Conservation (phyloP, 2,888 invertebrate species). For the Hermaeophaga mercurialis region DNA sequence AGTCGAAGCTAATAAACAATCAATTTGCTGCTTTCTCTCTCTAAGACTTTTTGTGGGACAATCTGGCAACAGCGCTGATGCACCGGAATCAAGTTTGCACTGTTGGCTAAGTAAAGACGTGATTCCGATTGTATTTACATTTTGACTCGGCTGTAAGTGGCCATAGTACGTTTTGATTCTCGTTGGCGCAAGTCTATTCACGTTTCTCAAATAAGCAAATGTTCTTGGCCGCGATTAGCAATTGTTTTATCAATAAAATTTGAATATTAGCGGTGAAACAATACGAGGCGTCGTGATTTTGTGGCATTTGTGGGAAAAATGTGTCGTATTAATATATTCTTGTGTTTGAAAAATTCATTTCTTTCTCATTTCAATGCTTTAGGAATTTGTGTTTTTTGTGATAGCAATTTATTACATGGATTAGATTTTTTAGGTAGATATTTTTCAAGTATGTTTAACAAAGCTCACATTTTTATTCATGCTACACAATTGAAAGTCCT, state of each 20-base stretch:
- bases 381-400: background rate
- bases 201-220: background rate
- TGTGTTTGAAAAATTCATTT: background rate
- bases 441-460: no score
- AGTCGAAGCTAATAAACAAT: no score
- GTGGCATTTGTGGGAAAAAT: background rate
- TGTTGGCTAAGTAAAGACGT: constrained; percentile 11
- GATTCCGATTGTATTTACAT: background rate
- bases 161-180: background rate
- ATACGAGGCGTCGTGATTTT: background rate
- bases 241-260: constrained; percentile 12
- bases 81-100: constrained; percentile 14
- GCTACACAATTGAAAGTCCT: no score
- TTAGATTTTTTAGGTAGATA: no score
- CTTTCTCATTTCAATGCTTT: background rate
- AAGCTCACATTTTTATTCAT: no score
- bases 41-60: background rate
- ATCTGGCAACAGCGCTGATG: constrained; percentile 13
- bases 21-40: no score
- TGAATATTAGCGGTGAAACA: background rate
- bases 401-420: no score
- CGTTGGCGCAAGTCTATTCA: background rate
- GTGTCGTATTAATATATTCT: background rate
- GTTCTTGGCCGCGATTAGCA: background rate
- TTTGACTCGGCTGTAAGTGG: no score